Evolutionary conservation across 2,113 vertebrate species (phyloP).

Genomic region (Ardeotis arabs): DNA sequence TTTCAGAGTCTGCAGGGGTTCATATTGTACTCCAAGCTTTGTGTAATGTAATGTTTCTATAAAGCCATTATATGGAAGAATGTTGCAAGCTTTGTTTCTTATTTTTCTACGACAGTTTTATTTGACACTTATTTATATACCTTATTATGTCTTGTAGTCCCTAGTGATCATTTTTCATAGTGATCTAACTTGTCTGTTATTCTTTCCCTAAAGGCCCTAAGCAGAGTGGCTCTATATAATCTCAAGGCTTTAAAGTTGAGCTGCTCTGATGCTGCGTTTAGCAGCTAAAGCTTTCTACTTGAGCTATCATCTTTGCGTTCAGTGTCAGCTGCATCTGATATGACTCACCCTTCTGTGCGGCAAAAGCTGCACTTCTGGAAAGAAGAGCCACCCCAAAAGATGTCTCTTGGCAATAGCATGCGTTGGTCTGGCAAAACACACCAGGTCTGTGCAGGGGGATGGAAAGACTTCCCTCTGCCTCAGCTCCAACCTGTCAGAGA

Average conservation of each 20-base stretch:
- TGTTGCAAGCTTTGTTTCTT: conserved; percentile 32
- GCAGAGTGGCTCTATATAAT: not conserved
- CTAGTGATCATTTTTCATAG: conserved; percentile 63
- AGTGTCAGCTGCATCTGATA: not conserved
- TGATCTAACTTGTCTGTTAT: conserved; percentile 62
- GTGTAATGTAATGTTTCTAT: conserved; percentile 32
- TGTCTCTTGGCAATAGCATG: not conserved
- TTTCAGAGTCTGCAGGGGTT: conserved; percentile 72
- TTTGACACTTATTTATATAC: conserved; percentile 69
- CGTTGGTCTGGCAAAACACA: fast-evolving
- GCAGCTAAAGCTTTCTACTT: conserved; percentile 22
- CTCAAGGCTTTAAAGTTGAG: not conserved
- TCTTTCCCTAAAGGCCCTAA: conserved; percentile 22
- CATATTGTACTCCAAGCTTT: conserved; percentile 52
- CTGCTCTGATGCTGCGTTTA: not conserved
- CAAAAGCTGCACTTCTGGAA: not conserved
- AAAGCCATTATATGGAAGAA: conserved; percentile 42
- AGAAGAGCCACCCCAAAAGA: not conserved
- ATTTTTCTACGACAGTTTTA: conserved; percentile 55
- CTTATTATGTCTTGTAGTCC: conserved; percentile 60
- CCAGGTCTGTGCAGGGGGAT: not conserved
- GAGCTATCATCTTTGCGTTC: not conserved
- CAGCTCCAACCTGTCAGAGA: not conserved
- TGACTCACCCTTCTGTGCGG: not conserved
- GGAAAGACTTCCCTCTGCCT: not conserved